Evolutionary conservation across 2,888 invertebrate species (phyloP), one percentile per base, ranked within the genome.

Genomic region (Zeuzera pyrina): DNA sequence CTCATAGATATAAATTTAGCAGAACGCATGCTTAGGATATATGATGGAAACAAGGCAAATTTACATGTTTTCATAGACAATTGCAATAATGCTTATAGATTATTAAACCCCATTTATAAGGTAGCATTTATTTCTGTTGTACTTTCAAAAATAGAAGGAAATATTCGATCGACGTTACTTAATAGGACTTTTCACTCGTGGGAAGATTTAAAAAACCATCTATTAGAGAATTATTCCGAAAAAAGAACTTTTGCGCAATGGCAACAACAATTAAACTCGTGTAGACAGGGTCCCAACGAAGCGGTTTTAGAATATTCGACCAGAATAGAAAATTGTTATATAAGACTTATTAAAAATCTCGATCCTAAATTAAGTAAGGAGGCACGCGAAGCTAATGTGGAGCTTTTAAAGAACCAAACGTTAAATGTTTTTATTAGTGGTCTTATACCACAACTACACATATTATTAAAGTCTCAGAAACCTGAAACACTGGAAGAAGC

Each of bases 191-290:
- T 23, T n/a, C 23, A 3, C 3, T 3, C 7, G n/a, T 23, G 23
- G 23, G 10, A 23, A n/a, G 3, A 8, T 13, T 13, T 35, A 12
- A 31, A 31, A 30, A 3, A 35, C 12, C 31, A 35, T 29, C 13
- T 35, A 10, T 12, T 35, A 7, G 35, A 35, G 13, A 30, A 28
- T 22, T 29, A 35, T 26, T 35, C 31, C 7, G 35, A 35, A 29
- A 31, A 12, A 24, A 15, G 35, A 15, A 35, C 31, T 5, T 30
- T 35, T 22, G 35, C 30, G 3, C 35, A 35, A 24, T 35, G 35
- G 30, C 37, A 40, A 25, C 22, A 35, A 23, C 36, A 41, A 28
- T 24, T 41, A 27, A 41, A 41, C 29, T 41, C 41, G 6, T 38
- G 38, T 30, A 35, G 21, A 21, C 34, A 41, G 30, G 12, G 12